Percentiles rank a stretch among this genome's conserved stretches.
phyloP scores from a whole-genome alignment of 1,140 invertebrate species.

The Neuroterus valhalla region DNA sequence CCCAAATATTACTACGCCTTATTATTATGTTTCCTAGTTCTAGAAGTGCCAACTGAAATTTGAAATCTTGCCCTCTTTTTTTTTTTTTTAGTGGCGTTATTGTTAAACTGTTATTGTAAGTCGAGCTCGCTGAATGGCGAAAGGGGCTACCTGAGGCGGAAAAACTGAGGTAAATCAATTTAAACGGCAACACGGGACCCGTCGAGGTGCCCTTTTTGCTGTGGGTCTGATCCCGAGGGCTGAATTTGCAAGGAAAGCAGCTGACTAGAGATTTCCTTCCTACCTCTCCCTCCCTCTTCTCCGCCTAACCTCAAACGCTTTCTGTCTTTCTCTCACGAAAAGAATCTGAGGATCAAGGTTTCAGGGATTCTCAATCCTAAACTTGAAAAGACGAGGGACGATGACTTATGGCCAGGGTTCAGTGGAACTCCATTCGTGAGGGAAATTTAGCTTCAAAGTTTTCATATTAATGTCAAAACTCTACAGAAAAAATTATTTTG shows the following conservation, averaged over 20 bases:
- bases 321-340: conserved; percentile 5
- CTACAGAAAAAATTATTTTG: too few relatives aligned
- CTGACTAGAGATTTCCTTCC: conserved; percentile 66
- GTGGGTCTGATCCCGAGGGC: conserved; percentile 51
- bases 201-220: conserved; percentile 48
- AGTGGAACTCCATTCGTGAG: too few relatives aligned
- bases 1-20: too few relatives aligned
- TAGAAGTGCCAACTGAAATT: conserved; percentile 24
- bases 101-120: conserved; percentile 24
- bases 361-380: conserved; percentile 62
- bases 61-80: conserved; percentile 4
- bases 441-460: too few relatives aligned
- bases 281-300: conserved; percentile 49
- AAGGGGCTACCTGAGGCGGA: conserved; percentile 64
- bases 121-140: conserved; percentile 20
- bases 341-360: conserved; percentile 46
- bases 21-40: too few relatives aligned
- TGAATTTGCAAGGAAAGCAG: conserved; percentile 72
- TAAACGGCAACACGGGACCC: conserved; percentile 61
- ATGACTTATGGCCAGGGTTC: background rate
- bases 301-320: conserved; percentile 36
- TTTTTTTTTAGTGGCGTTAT: conserved; percentile 13
- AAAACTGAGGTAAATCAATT: conserved; percentile 72
- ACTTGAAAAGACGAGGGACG: conserved; percentile 39
- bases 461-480: too few relatives aligned